These are phyloP conservation scores for Halcyon malimbica DNA, from an alignment of 2,113 vertebrate genomes.

Conservation along the genomic window DNA sequence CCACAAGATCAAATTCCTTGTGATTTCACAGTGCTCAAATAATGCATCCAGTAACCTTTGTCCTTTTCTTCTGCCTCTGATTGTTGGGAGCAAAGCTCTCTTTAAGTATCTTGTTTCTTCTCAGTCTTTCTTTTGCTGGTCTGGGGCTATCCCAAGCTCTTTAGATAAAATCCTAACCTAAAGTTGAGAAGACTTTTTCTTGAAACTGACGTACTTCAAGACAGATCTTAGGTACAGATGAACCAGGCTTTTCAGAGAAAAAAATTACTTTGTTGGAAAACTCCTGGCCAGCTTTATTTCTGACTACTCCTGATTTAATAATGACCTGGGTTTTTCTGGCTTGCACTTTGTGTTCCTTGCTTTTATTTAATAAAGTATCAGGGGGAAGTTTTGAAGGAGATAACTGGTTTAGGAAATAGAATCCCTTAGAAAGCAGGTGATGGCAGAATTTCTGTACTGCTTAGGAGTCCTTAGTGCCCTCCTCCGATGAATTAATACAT, in stretches of 20 bases:
- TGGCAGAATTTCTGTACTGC: not conserved
- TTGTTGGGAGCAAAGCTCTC: not conserved
- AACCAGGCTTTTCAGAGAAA: not conserved
- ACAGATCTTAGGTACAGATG: not conserved
- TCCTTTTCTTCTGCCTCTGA: not conserved
- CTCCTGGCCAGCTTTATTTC: not conserved
- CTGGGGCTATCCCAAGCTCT: not conserved
- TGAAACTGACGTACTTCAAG: not conserved
- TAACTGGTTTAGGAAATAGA: not conserved
- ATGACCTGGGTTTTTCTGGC: not conserved
- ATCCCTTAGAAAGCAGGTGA: not conserved
- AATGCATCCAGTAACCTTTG: not conserved
- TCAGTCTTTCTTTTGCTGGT: not conserved
- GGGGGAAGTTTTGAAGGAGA: not conserved
- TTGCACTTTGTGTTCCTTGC: not conserved
- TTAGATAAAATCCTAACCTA: not conserved
- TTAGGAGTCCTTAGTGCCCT: not conserved
- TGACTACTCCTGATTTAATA: not conserved
- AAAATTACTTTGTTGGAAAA: not conserved
- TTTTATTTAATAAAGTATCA: not conserved
- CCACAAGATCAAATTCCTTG: not conserved
- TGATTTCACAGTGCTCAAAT: not conserved
- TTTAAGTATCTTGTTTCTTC: not conserved
- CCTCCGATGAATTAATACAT: not conserved
- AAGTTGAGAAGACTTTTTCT: not conserved